Percentiles rank a stretch among this genome's conserved stretches.
phyloP scores from a whole-genome alignment of 2,113 vertebrate species.

The Sphyrna mokarran region DNA sequence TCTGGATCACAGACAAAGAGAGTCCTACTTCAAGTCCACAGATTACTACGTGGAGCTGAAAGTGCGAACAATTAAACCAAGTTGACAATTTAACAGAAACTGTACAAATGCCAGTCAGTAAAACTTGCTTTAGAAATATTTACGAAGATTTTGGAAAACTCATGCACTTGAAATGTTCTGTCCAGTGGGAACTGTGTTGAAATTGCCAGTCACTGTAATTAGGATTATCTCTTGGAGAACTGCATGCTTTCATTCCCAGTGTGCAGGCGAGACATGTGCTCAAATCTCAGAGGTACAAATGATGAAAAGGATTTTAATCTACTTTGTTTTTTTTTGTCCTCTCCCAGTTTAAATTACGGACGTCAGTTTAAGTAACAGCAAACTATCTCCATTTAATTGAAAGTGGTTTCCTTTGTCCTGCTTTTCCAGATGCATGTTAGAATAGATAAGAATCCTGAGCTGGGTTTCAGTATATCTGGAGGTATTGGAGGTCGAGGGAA shows the following conservation, averaged over 20 bases:
- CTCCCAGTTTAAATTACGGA: neutral
- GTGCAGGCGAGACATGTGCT: neutral
- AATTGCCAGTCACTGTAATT: neutral
- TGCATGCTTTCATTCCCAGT: neutral
- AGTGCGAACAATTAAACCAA: neutral
- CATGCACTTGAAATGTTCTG: neutral
- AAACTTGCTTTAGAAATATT: constrained; percentile 7
- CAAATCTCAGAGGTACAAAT: neutral
- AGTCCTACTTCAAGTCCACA: neutral
- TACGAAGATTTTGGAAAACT: neutral
- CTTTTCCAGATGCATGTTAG: constrained; percentile 77
- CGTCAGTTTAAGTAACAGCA: neutral
- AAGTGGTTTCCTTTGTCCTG: constrained; percentile 29
- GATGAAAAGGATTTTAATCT: neutral
- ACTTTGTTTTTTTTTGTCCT: neutral
- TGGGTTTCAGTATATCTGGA: constrained; percentile 98
- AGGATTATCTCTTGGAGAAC: neutral
- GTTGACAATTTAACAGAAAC: neutral
- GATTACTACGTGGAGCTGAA: neutral
- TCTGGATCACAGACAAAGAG: neutral
- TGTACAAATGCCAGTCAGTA: neutral
- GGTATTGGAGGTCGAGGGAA: constrained; percentile 91
- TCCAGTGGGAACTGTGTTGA: neutral
- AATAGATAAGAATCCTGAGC: constrained; percentile 92
- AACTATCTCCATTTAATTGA: neutral